phyloP scores from a whole-genome alignment of 2,888 invertebrate genomes.

The Microdon myrmicae region DNA sequence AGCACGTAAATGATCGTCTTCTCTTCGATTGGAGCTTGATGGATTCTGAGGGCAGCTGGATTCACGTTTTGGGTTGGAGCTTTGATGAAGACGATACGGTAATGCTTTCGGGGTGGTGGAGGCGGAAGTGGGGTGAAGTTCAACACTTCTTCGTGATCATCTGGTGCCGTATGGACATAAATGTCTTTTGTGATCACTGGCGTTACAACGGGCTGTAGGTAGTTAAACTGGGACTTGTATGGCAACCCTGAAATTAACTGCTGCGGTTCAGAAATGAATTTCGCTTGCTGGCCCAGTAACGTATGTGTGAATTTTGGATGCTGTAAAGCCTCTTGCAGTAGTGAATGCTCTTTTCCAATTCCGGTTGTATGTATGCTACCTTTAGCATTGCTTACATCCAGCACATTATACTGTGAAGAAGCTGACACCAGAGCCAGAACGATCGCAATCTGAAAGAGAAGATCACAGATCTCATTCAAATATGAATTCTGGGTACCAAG shows the following conservation, averaged over 20 bases:
- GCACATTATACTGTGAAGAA: conserved; percentile 62
- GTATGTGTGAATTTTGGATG: conserved; percentile 55
- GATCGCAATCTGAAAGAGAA: conserved; percentile 56
- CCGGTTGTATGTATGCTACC: conserved; percentile 18
- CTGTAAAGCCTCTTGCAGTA: conserved; percentile 58
- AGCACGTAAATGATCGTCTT: conserved; percentile 66
- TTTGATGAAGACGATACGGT: conserved; percentile 66
- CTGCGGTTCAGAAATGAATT: conserved; percentile 22
- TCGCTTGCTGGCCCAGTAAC: conserved; percentile 35
- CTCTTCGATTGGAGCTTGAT: conserved; percentile 62
- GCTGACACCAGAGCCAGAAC: conserved; percentile 57
- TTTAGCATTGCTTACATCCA: conserved; percentile 39
- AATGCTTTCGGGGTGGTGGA: conserved; percentile 63
- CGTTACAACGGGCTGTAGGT: conserved; percentile 14
- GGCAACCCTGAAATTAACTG: conserved; percentile 5
- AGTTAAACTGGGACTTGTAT: conserved; percentile 26
- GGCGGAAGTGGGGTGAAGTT: conserved; percentile 54
- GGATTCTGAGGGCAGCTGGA: conserved; percentile 56
- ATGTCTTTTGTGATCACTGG: conserved; percentile 64
- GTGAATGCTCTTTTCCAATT: conserved; percentile 33
- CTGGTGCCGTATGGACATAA: conserved; percentile 64
- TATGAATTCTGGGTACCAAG: background rate
- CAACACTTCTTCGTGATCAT: conserved; percentile 59
- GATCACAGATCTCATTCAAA: background rate
- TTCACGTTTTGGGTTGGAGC: conserved; percentile 59